phyloP scores from a whole-genome alignment of 2,888 invertebrate genomes.

The Pollenia angustigena region DNA sequence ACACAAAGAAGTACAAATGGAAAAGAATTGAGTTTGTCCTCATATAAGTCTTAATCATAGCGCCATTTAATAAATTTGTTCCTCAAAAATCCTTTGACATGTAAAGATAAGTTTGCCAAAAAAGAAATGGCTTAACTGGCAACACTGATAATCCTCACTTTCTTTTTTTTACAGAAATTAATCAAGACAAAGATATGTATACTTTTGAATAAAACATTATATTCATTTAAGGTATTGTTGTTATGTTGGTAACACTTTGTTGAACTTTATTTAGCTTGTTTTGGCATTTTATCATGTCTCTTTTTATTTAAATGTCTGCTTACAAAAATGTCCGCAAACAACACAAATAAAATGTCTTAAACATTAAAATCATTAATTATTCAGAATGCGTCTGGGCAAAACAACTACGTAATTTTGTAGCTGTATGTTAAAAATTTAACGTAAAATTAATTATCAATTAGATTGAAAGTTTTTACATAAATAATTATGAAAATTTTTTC shows the following conservation, averaged over 20 bases:
- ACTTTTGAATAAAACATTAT: background rate
- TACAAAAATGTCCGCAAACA: background rate
- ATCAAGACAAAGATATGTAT: no score
- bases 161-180: no score
- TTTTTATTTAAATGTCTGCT: background rate
- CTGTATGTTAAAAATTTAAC: background rate
- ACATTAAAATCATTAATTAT: slow-evolving; percentile 16
- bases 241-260: background rate
- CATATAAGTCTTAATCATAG: no score
- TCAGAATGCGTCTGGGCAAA: background rate
- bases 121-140: no score
- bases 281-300: slow-evolving; percentile 12
- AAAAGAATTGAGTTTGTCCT: no score
- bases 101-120: no score
- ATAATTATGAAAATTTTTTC: no score
- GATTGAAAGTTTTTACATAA: background rate
- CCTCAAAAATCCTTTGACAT: no score
- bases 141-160: no score
- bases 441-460: slow-evolving; percentile 1
- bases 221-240: background rate
- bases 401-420: background rate
- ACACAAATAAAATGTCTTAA: background rate
- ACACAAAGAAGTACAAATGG: no score
- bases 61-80: no score
- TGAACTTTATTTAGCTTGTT: slow-evolving; percentile 1